A percentile compares a stretch with the other conserved stretches of the same genome.
These are phyloP conservation scores for Castor canadensis DNA, from an alignment of 2,113 vertebrate species.

Conservation along the genomic window DNA sequence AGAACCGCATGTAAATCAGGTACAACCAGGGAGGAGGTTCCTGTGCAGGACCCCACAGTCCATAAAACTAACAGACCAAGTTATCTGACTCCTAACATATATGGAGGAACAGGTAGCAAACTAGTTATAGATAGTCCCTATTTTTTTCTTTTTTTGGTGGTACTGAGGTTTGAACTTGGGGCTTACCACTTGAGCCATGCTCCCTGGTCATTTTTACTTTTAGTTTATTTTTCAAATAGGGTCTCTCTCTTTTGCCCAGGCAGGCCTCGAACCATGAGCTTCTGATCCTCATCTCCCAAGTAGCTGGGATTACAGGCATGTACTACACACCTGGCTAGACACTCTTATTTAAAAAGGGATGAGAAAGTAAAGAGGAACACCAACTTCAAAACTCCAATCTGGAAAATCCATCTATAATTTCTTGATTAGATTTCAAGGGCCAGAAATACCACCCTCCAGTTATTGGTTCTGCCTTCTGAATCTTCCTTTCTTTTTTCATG, in stretches of 20 bases:
- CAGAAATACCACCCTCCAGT: neutral
- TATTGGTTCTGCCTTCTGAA: neutral
- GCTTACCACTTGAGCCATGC: too few relatives aligned
- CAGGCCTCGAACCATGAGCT: too few relatives aligned
- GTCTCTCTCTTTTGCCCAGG: too few relatives aligned
- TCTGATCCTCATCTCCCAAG: too few relatives aligned
- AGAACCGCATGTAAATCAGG: neutral
- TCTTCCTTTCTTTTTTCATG: neutral
- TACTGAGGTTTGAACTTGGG: too few relatives aligned
- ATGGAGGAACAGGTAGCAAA: neutral
- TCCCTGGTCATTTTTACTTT: too few relatives aligned
- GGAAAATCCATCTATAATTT: neutral
- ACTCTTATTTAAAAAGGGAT: neutral
- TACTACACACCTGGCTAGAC: neutral
- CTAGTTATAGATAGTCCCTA: neutral
- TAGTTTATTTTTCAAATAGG: too few relatives aligned
- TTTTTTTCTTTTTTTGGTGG: neutral
- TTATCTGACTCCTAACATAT: neutral
- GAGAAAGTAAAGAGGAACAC: neutral
- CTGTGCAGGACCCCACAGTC: neutral
- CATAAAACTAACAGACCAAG: neutral
- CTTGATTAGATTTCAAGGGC: neutral
- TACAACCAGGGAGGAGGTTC: neutral
- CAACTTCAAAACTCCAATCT: neutral
- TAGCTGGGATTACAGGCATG: too few relatives aligned